Base-by-base conservation (phyloP, 2,113 vertebrate genomes). In the Cyphomyrus discorhynchus region DNA sequence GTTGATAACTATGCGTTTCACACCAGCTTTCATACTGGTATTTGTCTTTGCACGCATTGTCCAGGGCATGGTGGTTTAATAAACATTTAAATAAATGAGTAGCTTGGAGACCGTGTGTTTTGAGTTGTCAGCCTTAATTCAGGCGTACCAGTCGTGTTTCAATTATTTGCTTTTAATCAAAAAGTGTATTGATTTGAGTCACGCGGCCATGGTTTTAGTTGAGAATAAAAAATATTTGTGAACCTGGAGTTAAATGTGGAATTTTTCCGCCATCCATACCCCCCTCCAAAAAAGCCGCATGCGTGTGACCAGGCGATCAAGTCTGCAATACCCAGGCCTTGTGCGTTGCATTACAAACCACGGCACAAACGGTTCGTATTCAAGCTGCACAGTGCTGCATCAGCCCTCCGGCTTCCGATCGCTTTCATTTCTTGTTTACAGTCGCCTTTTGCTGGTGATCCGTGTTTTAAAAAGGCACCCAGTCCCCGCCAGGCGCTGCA, bases 101-200 rank as follows among this genome's bases (percentile, higher is more conserved):
- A n/a, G 47, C 49, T 86, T 50, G 42, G 35, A 86, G 13, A 52
- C 35, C 46, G 31, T 58, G 52, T 58, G 13, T 24, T 82, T 74
- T 74, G 24, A 80, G 58, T 66, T 77, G 49, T 52, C n/a, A 49
- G 83, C 46, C 47, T 86, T 86, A n/a, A 50, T 50, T 86, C 47
- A 46, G 46, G 24, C 42, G n/a, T 49, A 49, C 46, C 10, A n/a
- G n/a, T 19, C 7, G 1, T 7, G 39, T 66, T 86, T 24, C 42
- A 19, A 53, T 82, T 89, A 66, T 84, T 47, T 47, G 15, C 35
- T 66, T 66, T 45, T 62, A 49, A 89, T 66, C 10, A 86, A 85
- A 62, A 85, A 47, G 35, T 47, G 42, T 58, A 89, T 89, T 58
- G 80, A 56, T 89, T 84, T 53, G 46, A 84, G 52, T 35, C 31